Conservation (phyloP, 2,797 vertebrate genomes). For the Rhabdomys pumilio region DNA sequence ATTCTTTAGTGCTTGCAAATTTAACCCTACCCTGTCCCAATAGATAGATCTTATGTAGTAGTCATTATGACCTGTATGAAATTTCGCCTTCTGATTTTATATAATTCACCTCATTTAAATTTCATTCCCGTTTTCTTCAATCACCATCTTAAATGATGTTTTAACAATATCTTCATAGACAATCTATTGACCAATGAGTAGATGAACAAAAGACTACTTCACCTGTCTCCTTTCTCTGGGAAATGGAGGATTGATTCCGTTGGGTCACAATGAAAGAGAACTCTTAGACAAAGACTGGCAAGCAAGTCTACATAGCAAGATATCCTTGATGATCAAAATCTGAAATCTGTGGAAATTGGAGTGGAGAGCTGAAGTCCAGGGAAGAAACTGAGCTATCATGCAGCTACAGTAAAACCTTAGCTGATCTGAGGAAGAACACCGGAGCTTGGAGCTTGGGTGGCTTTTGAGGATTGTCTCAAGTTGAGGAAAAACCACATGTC, state of each 20-base stretch:
- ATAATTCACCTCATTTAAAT: conserved; percentile 14
- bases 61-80: background rate
- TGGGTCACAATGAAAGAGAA: background rate
- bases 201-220: background rate
- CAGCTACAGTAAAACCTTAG: background rate
- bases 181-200: background rate
- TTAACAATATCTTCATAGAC: background rate
- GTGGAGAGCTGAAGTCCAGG: background rate
- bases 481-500: background rate
- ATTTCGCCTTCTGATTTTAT: conserved; percentile 19
- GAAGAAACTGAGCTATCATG: background rate
- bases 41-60: background rate
- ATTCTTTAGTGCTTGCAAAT: background rate
- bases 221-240: background rate
- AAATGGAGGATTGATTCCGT: background rate
- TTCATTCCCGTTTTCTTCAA: conserved; percentile 51
- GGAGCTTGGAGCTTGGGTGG: background rate
- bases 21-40: background rate
- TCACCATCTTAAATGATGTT: background rate
- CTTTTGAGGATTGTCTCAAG: conserved; percentile 17
- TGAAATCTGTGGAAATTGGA: background rate
- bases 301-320: background rate
- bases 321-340: background rate
- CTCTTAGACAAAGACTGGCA: background rate
- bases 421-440: background rate